Percentiles rank a stretch among this genome's conserved stretches.
phyloP scores from a whole-genome alignment of 2,797 vertebrate genomes.

The Limnodromus scolopaceus region DNA sequence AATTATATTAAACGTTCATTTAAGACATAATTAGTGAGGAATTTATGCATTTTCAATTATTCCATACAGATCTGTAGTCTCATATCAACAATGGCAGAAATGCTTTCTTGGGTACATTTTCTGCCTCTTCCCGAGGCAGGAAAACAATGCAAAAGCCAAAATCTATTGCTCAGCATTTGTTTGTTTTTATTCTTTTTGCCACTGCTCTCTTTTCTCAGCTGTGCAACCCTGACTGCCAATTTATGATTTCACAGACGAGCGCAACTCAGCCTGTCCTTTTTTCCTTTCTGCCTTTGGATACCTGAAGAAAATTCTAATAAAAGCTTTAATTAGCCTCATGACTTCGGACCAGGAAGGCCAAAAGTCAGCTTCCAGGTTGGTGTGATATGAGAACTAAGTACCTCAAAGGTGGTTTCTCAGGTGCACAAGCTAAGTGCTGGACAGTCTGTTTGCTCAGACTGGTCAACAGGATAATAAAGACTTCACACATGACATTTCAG shows the following conservation, averaged over 20 bases:
- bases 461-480: background rate
- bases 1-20: slow-evolving; percentile 53
- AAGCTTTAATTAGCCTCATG: background rate
- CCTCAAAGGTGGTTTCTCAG: background rate
- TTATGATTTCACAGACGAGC: background rate
- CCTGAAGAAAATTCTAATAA: background rate
- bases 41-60: slow-evolving; percentile 31
- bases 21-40: slow-evolving; percentile 39
- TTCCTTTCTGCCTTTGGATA: background rate
- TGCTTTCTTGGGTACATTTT: background rate
- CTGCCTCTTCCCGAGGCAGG: background rate
- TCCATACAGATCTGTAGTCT: background rate
- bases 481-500: background rate
- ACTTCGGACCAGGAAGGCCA: background rate
- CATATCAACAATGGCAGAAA: background rate
- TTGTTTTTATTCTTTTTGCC: background rate
- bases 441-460: background rate
- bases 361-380: background rate
- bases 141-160: slow-evolving; percentile 5
- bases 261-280: background rate
- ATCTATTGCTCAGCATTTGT: background rate
- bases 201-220: background rate
- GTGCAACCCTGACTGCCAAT: background rate
- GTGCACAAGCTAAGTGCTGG: background rate
- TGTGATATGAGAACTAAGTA: no score